Percentiles rank a stretch among this genome's conserved stretches.
phyloP scores from a whole-genome alignment of 2,888 invertebrate species.

The Ophion ventricosus region DNA sequence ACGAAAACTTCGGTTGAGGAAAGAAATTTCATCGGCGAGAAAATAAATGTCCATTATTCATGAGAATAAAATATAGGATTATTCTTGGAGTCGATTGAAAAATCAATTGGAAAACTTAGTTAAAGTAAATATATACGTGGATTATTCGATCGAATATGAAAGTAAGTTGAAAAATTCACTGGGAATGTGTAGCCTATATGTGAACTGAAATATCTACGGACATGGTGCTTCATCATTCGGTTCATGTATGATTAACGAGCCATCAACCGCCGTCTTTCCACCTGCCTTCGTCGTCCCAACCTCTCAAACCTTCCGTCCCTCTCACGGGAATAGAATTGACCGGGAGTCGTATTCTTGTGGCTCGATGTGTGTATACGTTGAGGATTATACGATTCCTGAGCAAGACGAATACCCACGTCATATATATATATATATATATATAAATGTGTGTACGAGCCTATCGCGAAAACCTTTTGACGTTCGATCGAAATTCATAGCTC shows the following conservation, averaged over 20 bases:
- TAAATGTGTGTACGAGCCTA: slow-evolving; percentile 7
- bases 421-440: too few relatives aligned
- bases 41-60: neutral
- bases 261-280: neutral
- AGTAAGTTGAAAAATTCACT: slow-evolving; percentile 4
- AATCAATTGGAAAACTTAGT: neutral
- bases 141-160: neutral
- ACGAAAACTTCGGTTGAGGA: neutral
- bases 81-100: neutral
- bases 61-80: neutral
- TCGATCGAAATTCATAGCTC: slow-evolving; percentile 34
- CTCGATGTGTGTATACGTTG: slow-evolving; percentile 7
- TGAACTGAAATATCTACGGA: slow-evolving; percentile 3
- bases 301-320: neutral
- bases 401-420: slow-evolving; percentile 31
- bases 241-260: slow-evolving; percentile 51
- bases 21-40: neutral
- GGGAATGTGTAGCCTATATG: neutral
- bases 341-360: slow-evolving; percentile 13
- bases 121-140: neutral
- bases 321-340: slow-evolving; percentile 21
- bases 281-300: neutral
- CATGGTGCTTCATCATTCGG: slow-evolving; percentile 40
- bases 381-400: slow-evolving; percentile 24
- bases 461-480: slow-evolving; percentile 31